Conservation (phyloP, 2,113 vertebrate species). For the Ibidorhyncha struthersii region DNA sequence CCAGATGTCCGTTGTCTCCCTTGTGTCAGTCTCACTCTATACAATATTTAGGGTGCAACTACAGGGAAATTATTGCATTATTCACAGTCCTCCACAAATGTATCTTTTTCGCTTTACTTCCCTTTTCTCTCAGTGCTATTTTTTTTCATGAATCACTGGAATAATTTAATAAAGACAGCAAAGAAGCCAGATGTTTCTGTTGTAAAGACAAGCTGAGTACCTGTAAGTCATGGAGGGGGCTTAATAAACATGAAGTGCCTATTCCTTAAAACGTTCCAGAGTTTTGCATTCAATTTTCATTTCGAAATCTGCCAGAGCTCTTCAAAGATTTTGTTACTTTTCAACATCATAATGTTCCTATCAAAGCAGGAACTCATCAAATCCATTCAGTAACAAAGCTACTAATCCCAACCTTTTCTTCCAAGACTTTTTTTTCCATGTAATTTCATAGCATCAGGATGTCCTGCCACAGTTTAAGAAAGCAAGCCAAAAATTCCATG, state of each 20-base stretch:
- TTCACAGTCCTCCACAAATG: not conserved
- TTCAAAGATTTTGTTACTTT: slow-evolving; percentile 57
- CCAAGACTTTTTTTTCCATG: slow-evolving; percentile 35
- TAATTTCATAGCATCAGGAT: slow-evolving; percentile 67
- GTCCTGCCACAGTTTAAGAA: slow-evolving; percentile 54
- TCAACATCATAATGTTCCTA: slow-evolving; percentile 57
- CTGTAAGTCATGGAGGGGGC: slow-evolving; percentile 48
- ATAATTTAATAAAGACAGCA: slow-evolving; percentile 53
- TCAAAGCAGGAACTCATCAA: slow-evolving; percentile 60
- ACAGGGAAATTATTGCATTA: slow-evolving; percentile 13
- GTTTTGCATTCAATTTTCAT: slow-evolving; percentile 39
- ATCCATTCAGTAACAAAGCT: slow-evolving; percentile 45
- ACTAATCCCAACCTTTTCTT: slow-evolving; percentile 55
- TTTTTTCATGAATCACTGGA: not conserved
- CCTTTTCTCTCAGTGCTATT: not conserved
- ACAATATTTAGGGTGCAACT: not conserved
- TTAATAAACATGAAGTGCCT: slow-evolving; percentile 42
- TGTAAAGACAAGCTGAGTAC: slow-evolving; percentile 47
- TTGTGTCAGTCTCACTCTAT: not conserved
- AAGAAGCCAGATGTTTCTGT: slow-evolving; percentile 68
- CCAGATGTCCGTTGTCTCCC: slow-evolving; percentile 23
- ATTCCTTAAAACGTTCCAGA: slow-evolving; percentile 45
- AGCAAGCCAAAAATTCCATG: slow-evolving; percentile 61
- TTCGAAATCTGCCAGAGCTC: not conserved
- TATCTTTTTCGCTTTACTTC: slow-evolving; percentile 9